Evolutionary conservation across 2,797 vertebrate genomes (phyloP).

Genomic region (Anabacerthia variegaticeps): DNA sequence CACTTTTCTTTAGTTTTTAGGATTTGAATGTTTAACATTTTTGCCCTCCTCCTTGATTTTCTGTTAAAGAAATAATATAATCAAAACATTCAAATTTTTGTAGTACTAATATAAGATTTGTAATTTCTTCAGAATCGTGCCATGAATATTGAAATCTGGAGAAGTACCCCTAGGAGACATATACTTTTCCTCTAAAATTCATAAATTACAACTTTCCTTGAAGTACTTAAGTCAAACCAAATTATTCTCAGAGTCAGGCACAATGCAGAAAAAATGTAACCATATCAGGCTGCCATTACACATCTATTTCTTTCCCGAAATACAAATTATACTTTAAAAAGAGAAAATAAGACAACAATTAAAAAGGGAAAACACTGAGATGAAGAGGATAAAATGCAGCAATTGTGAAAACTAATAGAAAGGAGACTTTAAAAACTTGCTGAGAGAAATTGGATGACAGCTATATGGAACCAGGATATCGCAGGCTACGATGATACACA

Average conservation of each 20-base stretch:
- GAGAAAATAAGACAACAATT: background rate
- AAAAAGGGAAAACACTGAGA: background rate
- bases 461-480: background rate
- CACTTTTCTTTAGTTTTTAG: background rate
- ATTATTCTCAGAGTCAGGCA: background rate
- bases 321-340: background rate
- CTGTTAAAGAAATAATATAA: background rate
- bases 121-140: background rate
- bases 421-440: background rate
- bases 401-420: background rate
- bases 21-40: background rate
- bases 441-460: background rate
- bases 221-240: background rate
- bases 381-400: background rate
- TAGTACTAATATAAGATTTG: background rate
- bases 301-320: background rate
- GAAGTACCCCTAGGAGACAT: background rate
- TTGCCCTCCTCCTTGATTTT: rapidly evolving
- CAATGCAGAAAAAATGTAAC: background rate
- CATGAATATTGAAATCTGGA: background rate
- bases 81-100: background rate
- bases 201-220: background rate
- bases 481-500: rapidly evolving
- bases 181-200: background rate
- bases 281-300: background rate